phyloP scores from a whole-genome alignment of 2,888 invertebrate species.

The Sturmia bella region DNA sequence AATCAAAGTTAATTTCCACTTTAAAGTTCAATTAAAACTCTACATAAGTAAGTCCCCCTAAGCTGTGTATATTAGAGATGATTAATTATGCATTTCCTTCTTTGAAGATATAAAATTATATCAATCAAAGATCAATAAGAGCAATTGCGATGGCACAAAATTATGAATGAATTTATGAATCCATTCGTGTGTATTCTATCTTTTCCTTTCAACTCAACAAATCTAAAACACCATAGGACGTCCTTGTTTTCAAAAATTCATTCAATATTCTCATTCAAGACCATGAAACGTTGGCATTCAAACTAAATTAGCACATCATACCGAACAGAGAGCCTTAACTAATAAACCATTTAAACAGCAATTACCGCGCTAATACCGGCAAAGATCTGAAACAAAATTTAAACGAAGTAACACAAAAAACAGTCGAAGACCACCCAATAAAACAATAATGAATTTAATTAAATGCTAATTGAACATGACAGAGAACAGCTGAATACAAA shows the following conservation, averaged over 20 bases:
- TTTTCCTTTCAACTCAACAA: slow-evolving; percentile 9
- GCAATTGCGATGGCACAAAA: slow-evolving; percentile 19
- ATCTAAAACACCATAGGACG: slow-evolving; percentile 60
- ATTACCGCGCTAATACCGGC: slow-evolving; percentile 67
- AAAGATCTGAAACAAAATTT: slow-evolving; percentile 56
- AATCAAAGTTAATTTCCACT: too few species aligned
- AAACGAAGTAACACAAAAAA: slow-evolving; percentile 17
- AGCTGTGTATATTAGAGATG: background rate
- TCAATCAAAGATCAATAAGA: slow-evolving; percentile 59
- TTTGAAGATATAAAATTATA: slow-evolving; percentile 23
- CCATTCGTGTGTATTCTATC: background rate
- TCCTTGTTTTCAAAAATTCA: slow-evolving; percentile 35
- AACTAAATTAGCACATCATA: slow-evolving; percentile 46
- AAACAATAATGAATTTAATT: slow-evolving; percentile 65
- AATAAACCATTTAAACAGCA: slow-evolving; percentile 60
- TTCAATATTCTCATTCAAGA: slow-evolving; percentile 22
- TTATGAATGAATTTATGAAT: slow-evolving; percentile 55
- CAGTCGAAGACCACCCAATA: slow-evolving; percentile 65
- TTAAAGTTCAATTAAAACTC: too few species aligned
- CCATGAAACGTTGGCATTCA: slow-evolving; percentile 23
- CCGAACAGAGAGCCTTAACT: slow-evolving; percentile 44
- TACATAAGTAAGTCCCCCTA: too few species aligned
- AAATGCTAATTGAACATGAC: slow-evolving; percentile 62
- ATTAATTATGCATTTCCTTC: slow-evolving; percentile 21
- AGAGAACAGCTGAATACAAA: background rate